Evolutionary conservation across 1,140 invertebrate species (phyloP), one percentile per base, ranked within the genome.

Genomic region (Dendroctonus ponderosae): DNA sequence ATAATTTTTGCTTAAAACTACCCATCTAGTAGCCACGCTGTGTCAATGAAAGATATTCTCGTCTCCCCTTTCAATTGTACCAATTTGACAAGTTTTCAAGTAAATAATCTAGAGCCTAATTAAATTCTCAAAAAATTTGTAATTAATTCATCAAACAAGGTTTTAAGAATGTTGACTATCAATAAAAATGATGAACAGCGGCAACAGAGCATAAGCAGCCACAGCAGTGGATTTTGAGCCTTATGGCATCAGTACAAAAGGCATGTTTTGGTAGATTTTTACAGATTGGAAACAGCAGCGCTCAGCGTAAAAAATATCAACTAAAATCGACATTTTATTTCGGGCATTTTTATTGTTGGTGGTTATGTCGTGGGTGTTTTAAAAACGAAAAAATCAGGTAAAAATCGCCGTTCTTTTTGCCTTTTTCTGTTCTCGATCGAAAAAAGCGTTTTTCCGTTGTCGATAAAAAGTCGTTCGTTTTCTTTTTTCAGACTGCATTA

Each of bases 241-340:
- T 58, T 68, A 64, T 59, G 61, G 41, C 37, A 41, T 7, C 8
- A 6, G 26, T 15, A 43, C 53, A 40, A 48, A 54, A 63, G 53
- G 59, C 54, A 37, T 42, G 44, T 54, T 59, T 59, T 67, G 42
- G 39, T 59, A 15, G 40, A 68, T 63, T 68, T 63, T 67, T 67
- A 61, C 57, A 61, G 26, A 58, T 37, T 56, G 52, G 70, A 70
- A 72, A 74, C 71, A 74, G 70, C 71, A 76, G 76, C 76, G 76
- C 74, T 71, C 15, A n/a, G 69, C 63, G 72, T 73, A 77, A 77
- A 76, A 77, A 75, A 72, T 68, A 56, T 54, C 62, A 75, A 75
- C 74, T 73, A 75, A 76, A 77, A 74, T 75, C 71, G 72, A 75
- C 72, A 54, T 72, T 72, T 71, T 74, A 65, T 71, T 52, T 52